A percentile compares a stretch with the other conserved stretches of the same genome.
Conservation (phyloP, 2,888 invertebrate species). For the Mythimna loreyi region DNA sequence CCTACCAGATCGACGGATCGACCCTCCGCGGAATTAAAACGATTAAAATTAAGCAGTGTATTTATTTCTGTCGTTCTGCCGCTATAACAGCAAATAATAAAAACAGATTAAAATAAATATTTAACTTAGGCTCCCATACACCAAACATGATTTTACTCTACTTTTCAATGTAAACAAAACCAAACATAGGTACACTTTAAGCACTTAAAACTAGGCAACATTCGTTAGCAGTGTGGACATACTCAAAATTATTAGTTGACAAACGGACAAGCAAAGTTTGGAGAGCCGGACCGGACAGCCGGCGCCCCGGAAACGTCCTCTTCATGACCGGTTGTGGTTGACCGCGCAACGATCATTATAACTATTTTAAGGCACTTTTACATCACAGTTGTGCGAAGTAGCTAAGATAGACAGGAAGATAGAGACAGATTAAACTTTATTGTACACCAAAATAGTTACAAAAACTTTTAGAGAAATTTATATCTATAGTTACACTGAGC, state of each 20-base stretch:
- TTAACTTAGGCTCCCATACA: background rate
- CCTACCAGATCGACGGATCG: too few species aligned
- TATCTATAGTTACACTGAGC: too few species aligned
- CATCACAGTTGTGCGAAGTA: background rate
- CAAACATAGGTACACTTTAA: background rate
- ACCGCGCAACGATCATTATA: slow-evolving; percentile 39
- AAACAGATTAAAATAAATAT: too few species aligned
- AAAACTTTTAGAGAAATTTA: too few species aligned
- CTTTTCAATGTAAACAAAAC: background rate
- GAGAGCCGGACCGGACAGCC: slow-evolving; percentile 22
- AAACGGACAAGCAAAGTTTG: slow-evolving; percentile 50
- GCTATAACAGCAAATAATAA: too few species aligned
- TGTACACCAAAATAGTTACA: too few species aligned
- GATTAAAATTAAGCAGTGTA: too few species aligned
- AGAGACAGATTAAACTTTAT: too few species aligned
- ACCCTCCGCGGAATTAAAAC: too few species aligned
- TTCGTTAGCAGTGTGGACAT: slow-evolving; percentile 37
- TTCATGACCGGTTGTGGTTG: slow-evolving; percentile 14
- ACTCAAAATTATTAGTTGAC: slow-evolving; percentile 44
- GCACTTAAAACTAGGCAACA: slow-evolving; percentile 29
- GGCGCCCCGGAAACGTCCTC: slow-evolving; percentile 23
- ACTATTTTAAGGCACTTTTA: slow-evolving; percentile 8
- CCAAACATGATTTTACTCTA: background rate
- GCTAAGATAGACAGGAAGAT: too few species aligned
- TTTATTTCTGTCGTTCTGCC: too few species aligned